Percentiles rank a stretch among this genome's conserved stretches.
Evolutionary conservation across 2,797 vertebrate genomes (phyloP).

Genomic region (Phoxinus dragarum): DNA sequence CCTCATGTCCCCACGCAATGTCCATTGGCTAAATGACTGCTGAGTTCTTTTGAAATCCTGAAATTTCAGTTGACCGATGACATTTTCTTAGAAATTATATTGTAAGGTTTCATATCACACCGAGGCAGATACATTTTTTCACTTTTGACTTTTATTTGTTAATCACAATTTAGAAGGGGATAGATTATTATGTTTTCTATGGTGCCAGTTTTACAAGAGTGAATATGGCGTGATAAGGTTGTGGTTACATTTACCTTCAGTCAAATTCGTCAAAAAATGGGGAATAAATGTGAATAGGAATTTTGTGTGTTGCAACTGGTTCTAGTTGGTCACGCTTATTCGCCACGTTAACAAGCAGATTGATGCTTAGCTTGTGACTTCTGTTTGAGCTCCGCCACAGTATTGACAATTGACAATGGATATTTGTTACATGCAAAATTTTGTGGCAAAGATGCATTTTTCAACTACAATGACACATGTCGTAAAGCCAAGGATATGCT

Average conservation of each 20-base stretch:
- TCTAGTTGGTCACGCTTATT: background rate
- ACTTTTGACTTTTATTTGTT: background rate
- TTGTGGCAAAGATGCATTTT: background rate
- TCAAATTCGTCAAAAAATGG: background rate
- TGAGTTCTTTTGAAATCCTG: conserved; percentile 7
- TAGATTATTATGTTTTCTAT: background rate
- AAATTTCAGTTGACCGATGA: background rate
- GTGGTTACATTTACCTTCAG: background rate
- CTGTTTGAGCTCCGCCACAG: background rate
- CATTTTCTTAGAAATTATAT: background rate
- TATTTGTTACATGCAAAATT: background rate
- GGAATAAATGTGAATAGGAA: background rate
- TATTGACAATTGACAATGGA: background rate
- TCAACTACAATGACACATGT: background rate
- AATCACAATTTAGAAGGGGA: background rate
- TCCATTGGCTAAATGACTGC: conserved; percentile 39
- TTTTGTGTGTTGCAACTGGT: background rate
- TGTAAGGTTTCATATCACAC: background rate
- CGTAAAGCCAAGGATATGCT: background rate
- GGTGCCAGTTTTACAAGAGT: background rate
- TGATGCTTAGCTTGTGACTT: background rate
- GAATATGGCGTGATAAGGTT: background rate
- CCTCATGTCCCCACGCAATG: conserved; percentile 47
- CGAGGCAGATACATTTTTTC: background rate
- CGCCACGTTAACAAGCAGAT: background rate